Base-by-base conservation (phyloP, 2,113 vertebrate genomes). In the Oncorhynchus nerka region DNA sequence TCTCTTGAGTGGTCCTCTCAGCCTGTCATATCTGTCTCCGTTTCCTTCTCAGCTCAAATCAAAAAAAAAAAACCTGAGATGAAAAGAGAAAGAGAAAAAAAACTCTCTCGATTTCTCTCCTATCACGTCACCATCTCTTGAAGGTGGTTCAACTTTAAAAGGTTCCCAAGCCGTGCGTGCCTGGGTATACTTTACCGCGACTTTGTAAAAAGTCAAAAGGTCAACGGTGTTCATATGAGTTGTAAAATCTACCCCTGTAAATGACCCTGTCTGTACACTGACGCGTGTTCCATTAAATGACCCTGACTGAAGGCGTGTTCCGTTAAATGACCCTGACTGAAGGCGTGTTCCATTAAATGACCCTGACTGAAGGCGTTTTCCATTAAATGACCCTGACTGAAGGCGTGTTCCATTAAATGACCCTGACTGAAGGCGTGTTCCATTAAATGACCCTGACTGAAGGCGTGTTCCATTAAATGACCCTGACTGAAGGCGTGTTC, bases 241-340 rank as follows among this genome's bases (percentile, higher is more conserved):
- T 77, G 69, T 75, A 28, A 68, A 32, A 13, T 20, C 19, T 73
- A 83, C 77, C 80, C 78, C 78, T 82, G 83, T 85, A 84, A 87
- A 90, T 84, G 1, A 81, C 84, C 78, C 69, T n/a, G 66, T 83
- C 75, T 80, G 81, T 77, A 90, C 87, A 85, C 86, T 83, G 79
- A 86, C 74, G 65, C 81, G 79, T 73, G 69, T 76, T 70, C 73
- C 61, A 57, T 81, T 88, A 90, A 84, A 85, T 78, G 81, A 77
- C 3, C 30, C 68, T 88, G 83, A 24, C 86, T 83, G 79, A 86
- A 73, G 67, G 24, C 81, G 79, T 73, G 70, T 76, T 70, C 73
- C 61, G 51, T 81, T 88, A 90, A 84, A 85, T 78, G 81, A 77
- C 3, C 30, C 68, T 24, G 24, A 24, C 86, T 83, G 79, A 86